phyloP scores from a whole-genome alignment of 2,797 vertebrate species.

The Pseudochirops corinnae region DNA sequence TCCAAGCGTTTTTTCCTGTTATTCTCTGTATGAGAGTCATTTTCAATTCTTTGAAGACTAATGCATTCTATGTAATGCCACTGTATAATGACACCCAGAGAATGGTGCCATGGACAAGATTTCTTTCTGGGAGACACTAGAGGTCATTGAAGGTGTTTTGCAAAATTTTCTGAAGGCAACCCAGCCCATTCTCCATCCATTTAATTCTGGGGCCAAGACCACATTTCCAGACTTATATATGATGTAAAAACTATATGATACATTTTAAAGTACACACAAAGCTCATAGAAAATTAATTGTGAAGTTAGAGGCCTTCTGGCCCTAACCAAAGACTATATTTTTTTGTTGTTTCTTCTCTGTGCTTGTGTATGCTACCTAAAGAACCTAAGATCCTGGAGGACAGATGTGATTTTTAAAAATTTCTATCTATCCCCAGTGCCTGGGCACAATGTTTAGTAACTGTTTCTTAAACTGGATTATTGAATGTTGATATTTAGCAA shows the following conservation, averaged over 20 bases:
- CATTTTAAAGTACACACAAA: background rate
- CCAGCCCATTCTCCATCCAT: background rate
- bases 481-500: background rate
- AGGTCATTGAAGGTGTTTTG: background rate
- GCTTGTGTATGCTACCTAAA: background rate
- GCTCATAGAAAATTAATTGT: background rate
- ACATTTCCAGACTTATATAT: background rate
- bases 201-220: background rate
- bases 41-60: background rate
- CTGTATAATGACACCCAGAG: background rate
- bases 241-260: background rate
- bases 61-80: no score
- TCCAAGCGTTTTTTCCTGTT: background rate
- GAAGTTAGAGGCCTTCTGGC: background rate
- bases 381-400: background rate
- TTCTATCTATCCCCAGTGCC: background rate
- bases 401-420: background rate
- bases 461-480: background rate
- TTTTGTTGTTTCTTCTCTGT: background rate
- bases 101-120: background rate
- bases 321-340: background rate
- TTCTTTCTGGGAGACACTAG: background rate
- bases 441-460: background rate
- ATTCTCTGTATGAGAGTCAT: background rate
- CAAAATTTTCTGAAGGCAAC: background rate